Evolutionary conservation across 2,888 invertebrate genomes (phyloP), one percentile per base, ranked within the genome.

Genomic region (Trichopria drosophilae): DNA sequence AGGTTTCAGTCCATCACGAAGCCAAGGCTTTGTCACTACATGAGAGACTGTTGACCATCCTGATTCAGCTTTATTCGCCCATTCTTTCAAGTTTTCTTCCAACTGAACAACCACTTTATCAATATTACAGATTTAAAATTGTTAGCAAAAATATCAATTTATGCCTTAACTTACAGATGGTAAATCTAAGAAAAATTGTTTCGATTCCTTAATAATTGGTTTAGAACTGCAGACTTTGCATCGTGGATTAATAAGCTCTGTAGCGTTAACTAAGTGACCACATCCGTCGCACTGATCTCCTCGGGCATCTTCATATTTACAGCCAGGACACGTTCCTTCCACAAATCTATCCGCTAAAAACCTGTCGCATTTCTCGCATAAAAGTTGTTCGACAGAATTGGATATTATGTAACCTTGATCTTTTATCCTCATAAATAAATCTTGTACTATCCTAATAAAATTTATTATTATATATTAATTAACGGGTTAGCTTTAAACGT

Each of bases 211-310:
- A 20, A 91, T 67, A 0, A 85, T 78, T 0, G 95, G 92, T 1
- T 81, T 78, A 22, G 76, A 79, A 22, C 49, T 67, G 74, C 98
- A 98, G 2, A 88, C 78, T 77, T 97, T 96, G 75, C 97, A 98
- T 7, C 89, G 80, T 0, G 97, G 93, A 51, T 85, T 80, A 51
- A 86, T 81, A 20, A 98, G 79, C 52, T 98, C 97, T 0, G 84
- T 82, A 0, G 98, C 94, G 75, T 96, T 98, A 45, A 99, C 88
- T 7, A 99, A 81, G 71, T 94, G 93, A 2, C 97, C 93, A 71
- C 99, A 99, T 60, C 88, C 89, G 76, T 99, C 99, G 73, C 99
- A 99, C 76, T 99, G 99, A 78, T 99, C 99, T 2, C 99, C 99
- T 29, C 99, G 82, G 0, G 99, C 98, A 72, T 91, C 90, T 61